Evolutionary conservation across 2,888 invertebrate species (phyloP), one percentile per base, ranked within the genome.

Genomic region (Bursaphelenchus okinawaensis): DNA sequence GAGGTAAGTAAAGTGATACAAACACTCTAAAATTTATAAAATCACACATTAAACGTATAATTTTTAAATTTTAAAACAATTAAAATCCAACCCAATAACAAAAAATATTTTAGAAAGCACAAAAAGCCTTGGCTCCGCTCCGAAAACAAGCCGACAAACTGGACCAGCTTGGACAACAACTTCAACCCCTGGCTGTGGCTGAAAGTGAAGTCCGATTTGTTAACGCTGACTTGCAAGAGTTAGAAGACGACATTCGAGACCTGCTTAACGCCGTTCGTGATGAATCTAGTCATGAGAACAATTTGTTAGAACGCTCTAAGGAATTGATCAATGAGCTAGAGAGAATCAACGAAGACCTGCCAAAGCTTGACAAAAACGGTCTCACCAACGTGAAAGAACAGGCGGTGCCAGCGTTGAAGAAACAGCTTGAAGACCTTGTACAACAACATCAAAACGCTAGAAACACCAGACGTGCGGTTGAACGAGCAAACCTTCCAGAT

Each of bases 221-320:
- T 22, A 52, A 65, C 9, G 55, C 66, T 3, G 66, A 65, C 22
- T 56, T 55, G 19, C 28, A 66, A 23, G 67, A 65, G 19, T 27
- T 65, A 31, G 22, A 68, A 7, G 68, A 55, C 3, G 60, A 59
- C 52, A 74, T 66, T 58, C 75, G 72, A 20, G 66, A 69, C 20
- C 55, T 56, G 28, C 26, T 69, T 19, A 67, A 20, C 23, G 54
- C 28, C 24, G 19, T 71, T 60, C 40, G 27, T 20, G 26, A 57
- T 22, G 69, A 69, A 55, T 22, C 57, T 23, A 52, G 52, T 26
- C 61, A 70, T 16, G 69, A 69, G 51, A 55, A 57, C 50, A 51
- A n/a, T 4, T 24, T 71, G 40, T 24, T 24, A 20, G 69, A 61
- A 9, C 31, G 26, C 19, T 51, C 29, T 51, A 55, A 51, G 19